Evolutionary conservation across 2,797 vertebrate species (phyloP).

Genomic region (Enteromius paludinosus): DNA sequence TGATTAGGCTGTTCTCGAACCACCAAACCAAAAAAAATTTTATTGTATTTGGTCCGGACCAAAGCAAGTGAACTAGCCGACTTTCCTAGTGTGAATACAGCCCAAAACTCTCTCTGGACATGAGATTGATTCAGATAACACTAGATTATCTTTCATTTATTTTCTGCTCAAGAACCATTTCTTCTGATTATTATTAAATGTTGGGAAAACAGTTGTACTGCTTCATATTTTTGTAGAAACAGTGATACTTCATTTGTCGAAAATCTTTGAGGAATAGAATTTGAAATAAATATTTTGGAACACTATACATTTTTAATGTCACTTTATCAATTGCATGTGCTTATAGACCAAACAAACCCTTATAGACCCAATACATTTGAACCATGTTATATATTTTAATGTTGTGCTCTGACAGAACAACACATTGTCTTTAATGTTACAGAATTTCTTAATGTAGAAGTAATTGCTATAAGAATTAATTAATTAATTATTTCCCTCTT

Average conservation of each 20-base stretch:
- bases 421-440: background rate
- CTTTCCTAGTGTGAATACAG: no score
- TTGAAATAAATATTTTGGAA: background rate
- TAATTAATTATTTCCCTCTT: no score
- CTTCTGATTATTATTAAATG: no score
- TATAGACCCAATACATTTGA: background rate
- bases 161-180: background rate
- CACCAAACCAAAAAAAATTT: no score
- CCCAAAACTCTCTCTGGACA: no score
- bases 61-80: no score
- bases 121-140: no score
- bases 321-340: background rate
- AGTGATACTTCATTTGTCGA: background rate
- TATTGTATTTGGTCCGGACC: no score
- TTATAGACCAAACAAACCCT: background rate
- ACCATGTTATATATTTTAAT: background rate
- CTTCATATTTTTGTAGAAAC: background rate
- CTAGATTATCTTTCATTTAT: no score
- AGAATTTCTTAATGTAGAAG: no score
- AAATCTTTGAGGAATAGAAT: background rate
- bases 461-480: no score
- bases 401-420: background rate
- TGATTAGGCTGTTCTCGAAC: no score
- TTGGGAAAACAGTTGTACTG: background rate
- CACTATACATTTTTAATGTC: background rate